These are phyloP conservation scores for Nyctereutes procyonoides DNA, from an alignment of 2,113 vertebrate species.

Conservation along the genomic window DNA sequence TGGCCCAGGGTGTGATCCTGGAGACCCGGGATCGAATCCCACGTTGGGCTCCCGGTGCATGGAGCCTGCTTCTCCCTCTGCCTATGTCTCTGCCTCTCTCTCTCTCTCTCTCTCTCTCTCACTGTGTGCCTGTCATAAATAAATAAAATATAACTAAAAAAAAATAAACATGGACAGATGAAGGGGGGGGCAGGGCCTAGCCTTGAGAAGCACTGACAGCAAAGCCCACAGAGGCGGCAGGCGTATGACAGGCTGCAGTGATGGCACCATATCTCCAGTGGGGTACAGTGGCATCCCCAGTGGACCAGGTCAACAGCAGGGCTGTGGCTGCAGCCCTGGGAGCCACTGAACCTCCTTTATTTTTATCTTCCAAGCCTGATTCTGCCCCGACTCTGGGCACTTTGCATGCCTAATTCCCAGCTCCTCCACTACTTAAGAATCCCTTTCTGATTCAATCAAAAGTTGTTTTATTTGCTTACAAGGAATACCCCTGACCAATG, in stretches of 20 bases:
- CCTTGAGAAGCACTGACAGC: neutral
- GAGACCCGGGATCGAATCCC: too few relatives aligned
- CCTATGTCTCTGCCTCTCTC: too few relatives aligned
- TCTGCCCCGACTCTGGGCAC: neutral
- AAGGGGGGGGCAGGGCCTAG: neutral
- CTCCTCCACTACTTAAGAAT: neutral
- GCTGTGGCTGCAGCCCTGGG: neutral
- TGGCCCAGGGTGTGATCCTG: too few relatives aligned
- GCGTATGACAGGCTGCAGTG: rapidly evolving
- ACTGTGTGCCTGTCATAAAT: too few relatives aligned
- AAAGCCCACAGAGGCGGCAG: neutral
- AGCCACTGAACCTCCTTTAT: neutral
- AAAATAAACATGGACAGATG: neutral
- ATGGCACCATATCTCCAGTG: rapidly evolving
- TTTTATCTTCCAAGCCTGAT: neutral
- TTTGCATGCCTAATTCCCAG: neutral
- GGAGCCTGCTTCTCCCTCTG: too few relatives aligned
- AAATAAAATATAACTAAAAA: too few relatives aligned
- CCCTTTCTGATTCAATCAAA: neutral
- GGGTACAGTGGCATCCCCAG: neutral
- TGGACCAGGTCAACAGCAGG: rapidly evolving
- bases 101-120: too few relatives aligned
- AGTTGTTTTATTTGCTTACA: neutral
- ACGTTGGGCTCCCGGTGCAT: too few relatives aligned
- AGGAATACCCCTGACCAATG: neutral